These are phyloP conservation scores for Psammodynastes pulverulentus DNA, from an alignment of 2,113 vertebrate genomes.

Conservation along the genomic window DNA sequence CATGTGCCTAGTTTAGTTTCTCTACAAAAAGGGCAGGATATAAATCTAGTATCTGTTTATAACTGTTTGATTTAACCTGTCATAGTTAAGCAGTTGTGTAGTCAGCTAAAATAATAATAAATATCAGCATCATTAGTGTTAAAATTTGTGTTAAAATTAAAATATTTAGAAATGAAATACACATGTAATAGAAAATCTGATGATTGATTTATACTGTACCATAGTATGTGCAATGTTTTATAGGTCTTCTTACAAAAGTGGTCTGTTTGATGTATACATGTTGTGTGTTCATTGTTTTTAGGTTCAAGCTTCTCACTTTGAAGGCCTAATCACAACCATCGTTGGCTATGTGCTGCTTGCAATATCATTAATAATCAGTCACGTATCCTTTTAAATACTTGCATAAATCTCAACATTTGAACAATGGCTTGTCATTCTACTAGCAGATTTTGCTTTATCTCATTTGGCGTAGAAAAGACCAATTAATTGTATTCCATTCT, in stretches of 20 bases:
- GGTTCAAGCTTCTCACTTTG: constrained; percentile 94
- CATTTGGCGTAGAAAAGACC: not conserved
- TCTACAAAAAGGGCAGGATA: not conserved
- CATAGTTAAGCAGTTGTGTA: not conserved
- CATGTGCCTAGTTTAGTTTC: not conserved
- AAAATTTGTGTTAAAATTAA: too few species aligned
- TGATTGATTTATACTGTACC: not conserved
- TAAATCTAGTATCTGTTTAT: not conserved
- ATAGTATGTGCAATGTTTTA: not conserved
- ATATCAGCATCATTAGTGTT: not conserved
- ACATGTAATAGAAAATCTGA: not conserved
- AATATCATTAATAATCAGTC: constrained; percentile 88
- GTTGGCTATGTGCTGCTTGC: constrained; percentile 93
- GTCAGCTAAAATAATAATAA: not conserved
- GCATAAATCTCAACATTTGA: not conserved
- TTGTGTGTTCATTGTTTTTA: constrained; percentile 51
- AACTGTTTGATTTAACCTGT: not conserved
- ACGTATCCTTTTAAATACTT: constrained; percentile 85
- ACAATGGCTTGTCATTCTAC: not conserved
- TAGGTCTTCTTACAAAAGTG: not conserved
- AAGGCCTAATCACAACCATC: constrained; percentile 93
- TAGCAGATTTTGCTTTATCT: not conserved
- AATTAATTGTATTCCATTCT: not conserved
- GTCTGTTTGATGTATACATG: not conserved
- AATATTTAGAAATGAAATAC: not conserved